Percentiles rank a stretch among this genome's conserved stretches.
These are phyloP conservation scores for Paramormyrops kingsleyae DNA, from an alignment of 2,113 vertebrate species.

Conservation along the genomic window DNA sequence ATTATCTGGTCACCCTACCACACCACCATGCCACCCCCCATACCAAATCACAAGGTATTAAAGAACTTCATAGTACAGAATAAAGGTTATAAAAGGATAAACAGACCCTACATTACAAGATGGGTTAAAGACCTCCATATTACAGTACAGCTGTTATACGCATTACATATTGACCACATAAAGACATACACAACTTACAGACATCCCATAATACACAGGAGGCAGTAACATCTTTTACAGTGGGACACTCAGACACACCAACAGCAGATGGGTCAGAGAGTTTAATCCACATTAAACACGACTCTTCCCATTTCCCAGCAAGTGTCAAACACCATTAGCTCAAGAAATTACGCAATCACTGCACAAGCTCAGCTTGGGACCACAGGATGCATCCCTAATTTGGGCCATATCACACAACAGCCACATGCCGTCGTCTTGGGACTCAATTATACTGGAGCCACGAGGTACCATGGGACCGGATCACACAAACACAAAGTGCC, in stretches of 20 bases:
- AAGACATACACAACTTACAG: background rate
- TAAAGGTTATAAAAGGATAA: background rate
- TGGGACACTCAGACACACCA: background rate
- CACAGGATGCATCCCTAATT: background rate
- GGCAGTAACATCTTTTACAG: background rate
- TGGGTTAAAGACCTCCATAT: background rate
- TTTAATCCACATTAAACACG: background rate
- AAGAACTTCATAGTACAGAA: background rate
- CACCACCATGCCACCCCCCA: no score
- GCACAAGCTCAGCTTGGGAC: background rate
- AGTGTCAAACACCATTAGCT: background rate
- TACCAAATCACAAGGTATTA: background rate
- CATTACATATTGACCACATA: background rate
- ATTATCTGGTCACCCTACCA: no score
- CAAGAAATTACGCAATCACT: background rate
- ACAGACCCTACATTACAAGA: background rate
- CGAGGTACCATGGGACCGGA: background rate
- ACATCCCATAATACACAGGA: background rate
- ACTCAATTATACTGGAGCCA: background rate
- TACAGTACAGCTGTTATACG: background rate
- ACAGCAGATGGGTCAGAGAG: background rate
- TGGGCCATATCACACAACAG: background rate
- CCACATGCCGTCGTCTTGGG: background rate
- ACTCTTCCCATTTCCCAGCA: background rate
- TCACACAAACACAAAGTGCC: background rate